A percentile compares a stretch with the other conserved stretches of the same genome.
Evolutionary conservation across 2,888 invertebrate species (phyloP).

Genomic region (Calameuta filiformis): DNA sequence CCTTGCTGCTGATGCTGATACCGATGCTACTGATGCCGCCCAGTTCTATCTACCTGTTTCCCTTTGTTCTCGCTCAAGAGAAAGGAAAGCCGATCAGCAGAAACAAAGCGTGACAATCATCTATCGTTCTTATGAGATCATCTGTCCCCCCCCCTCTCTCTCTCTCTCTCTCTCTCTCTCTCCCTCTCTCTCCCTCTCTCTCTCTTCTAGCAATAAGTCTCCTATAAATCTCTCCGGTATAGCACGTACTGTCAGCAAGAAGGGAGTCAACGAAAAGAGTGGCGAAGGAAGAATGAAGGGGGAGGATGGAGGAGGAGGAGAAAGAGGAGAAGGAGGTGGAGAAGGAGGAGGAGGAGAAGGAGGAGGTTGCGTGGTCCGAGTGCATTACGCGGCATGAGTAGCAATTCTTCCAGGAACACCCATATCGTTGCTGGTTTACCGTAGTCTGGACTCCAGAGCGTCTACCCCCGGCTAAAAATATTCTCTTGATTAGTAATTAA

Average conservation of each 20-base stretch:
- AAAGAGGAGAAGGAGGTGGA: conserved; percentile 18
- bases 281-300: conserved; percentile 2
- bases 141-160: background rate
- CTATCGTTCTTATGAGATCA: background rate
- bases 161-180: too few species aligned
- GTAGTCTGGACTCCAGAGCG: too few species aligned
- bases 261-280: background rate
- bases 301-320: conserved; percentile 26
- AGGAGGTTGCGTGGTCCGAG: conserved; percentile 36
- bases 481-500: too few species aligned
- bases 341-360: conserved; percentile 27
- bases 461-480: too few species aligned
- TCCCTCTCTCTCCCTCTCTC: too few species aligned
- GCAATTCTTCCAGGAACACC: conserved; percentile 51
- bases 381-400: conserved; percentile 50
- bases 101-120: conserved; percentile 16
- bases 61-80: conserved; percentile 39
- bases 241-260: too few species aligned
- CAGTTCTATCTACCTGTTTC: background rate
- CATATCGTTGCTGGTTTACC: conserved; percentile 38
- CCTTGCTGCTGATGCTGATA: background rate
- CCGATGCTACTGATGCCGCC: background rate
- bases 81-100: background rate
- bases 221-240: too few species aligned
- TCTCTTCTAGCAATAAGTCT: too few species aligned